Evolutionary conservation across 1,140 invertebrate species (phyloP).

Genomic region (Danaus plexippus): DNA sequence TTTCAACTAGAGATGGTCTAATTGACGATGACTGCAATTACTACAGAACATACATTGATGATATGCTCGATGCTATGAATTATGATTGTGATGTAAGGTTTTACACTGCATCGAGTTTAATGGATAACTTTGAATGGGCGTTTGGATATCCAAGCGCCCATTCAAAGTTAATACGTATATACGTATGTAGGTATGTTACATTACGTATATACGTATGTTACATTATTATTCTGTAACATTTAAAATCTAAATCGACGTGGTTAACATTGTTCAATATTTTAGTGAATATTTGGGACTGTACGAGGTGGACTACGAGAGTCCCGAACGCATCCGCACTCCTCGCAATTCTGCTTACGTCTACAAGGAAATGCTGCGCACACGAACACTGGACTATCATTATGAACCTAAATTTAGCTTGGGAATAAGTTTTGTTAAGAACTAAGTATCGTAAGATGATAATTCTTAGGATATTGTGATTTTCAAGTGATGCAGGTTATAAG

Average conservation of each 20-base stretch:
- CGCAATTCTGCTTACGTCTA: constrained; percentile 78
- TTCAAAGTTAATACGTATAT: no score
- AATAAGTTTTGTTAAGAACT: background rate
- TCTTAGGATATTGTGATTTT: no score
- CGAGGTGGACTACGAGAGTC: constrained; percentile 79
- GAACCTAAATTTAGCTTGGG: constrained; percentile 21
- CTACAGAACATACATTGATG: constrained; percentile 58
- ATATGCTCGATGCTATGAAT: constrained; percentile 48
- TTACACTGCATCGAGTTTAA: constrained; percentile 76
- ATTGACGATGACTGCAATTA: constrained; percentile 50
- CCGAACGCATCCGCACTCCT: constrained; percentile 74
- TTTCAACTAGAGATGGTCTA: constrained; percentile 31
- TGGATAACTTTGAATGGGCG: constrained; percentile 79
- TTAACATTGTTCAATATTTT: constrained; percentile 27
- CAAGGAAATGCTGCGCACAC: constrained; percentile 42
- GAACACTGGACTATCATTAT: constrained; percentile 22
- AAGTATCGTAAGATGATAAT: no score
- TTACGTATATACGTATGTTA: constrained; percentile 20
- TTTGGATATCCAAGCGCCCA: constrained; percentile 70
- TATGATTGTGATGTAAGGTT: constrained; percentile 55
- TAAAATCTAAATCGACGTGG: no score
- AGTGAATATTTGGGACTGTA: constrained; percentile 81
- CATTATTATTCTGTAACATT: background rate
- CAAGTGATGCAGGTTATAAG: no score
- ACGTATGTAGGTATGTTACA: constrained; percentile 17